phyloP scores from a whole-genome alignment of 2,888 invertebrate species.

The Salticus scenicus region DNA sequence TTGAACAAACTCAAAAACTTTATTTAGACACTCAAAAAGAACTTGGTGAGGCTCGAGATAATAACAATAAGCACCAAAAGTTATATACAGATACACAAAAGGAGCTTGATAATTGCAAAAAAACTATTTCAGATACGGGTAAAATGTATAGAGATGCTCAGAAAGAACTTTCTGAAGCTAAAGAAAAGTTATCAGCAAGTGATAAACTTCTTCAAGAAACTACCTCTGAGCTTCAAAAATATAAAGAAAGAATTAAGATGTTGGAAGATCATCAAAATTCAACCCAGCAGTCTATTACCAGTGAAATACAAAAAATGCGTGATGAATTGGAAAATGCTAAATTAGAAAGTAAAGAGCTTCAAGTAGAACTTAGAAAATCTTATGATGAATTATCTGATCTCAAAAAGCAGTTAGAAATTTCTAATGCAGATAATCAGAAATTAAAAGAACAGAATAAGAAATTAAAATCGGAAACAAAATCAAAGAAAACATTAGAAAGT shows the following conservation, averaged over 20 bases:
- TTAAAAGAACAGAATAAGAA: slow-evolving; percentile 61
- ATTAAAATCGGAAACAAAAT: slow-evolving; percentile 50
- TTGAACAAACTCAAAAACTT: slow-evolving; percentile 60
- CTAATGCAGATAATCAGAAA: slow-evolving; percentile 53
- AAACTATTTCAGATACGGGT: slow-evolving; percentile 58
- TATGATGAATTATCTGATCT: slow-evolving; percentile 60
- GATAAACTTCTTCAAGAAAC: slow-evolving; percentile 45
- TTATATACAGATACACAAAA: slow-evolving; percentile 33
- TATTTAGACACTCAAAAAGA: slow-evolving; percentile 52
- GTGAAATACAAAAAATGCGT: slow-evolving; percentile 57
- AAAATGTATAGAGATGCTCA: slow-evolving; percentile 63
- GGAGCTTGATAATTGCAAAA: slow-evolving; percentile 56
- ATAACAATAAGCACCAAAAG: slow-evolving; percentile 49
- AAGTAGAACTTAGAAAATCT: slow-evolving; percentile 56
- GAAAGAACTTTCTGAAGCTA: slow-evolving; percentile 42
- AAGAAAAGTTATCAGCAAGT: slow-evolving; percentile 45
- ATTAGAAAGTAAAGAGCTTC: slow-evolving; percentile 65
- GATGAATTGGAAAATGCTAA: slow-evolving; percentile 60
- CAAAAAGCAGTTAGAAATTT: slow-evolving; percentile 49
- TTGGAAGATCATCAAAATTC: slow-evolving; percentile 56
- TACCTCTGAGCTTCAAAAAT: slow-evolving; percentile 43
- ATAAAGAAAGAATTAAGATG: slow-evolving; percentile 45
- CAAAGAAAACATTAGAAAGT: slow-evolving; percentile 57
- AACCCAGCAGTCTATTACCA: slow-evolving; percentile 55
- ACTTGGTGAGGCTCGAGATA: slow-evolving; percentile 34